Evolutionary conservation across 2,113 vertebrate genomes (phyloP).

Genomic region (Lasiurus borealis): DNA sequence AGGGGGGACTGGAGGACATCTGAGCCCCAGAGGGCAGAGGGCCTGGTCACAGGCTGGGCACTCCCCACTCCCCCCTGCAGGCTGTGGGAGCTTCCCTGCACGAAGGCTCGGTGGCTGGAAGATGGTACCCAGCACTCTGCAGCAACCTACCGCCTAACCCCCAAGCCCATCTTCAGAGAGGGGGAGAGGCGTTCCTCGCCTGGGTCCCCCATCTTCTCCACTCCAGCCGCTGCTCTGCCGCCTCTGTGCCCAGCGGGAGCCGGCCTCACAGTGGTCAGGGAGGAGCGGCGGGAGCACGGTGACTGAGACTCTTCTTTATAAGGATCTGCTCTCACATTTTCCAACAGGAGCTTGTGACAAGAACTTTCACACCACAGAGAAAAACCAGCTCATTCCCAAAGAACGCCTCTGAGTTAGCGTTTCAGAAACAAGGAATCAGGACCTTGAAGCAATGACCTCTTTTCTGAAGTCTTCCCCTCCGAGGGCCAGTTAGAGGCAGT

Average conservation of each 20-base stretch:
- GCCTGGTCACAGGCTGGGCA: too few species aligned
- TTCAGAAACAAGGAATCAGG: slow-evolving; percentile 40
- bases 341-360: not conserved
- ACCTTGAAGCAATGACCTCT: not conserved
- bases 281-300: not conserved
- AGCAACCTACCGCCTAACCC: not conserved
- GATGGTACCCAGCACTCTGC: not conserved
- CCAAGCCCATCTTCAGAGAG: not conserved
- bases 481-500: not conserved
- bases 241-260: not conserved
- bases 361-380: not conserved
- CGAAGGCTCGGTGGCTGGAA: not conserved
- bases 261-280: not conserved
- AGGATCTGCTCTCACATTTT: slow-evolving; percentile 28
- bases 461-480: not conserved
- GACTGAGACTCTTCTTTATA: not conserved
- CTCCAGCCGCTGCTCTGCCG: too few species aligned
- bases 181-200: not conserved
- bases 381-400: not conserved
- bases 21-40: not conserved
- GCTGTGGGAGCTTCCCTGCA: not conserved
- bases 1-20: too few species aligned
- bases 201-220: not conserved
- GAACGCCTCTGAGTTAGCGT: slow-evolving; percentile 3
- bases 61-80: too few species aligned